These are phyloP conservation scores for Cromileptes altivelis DNA, from an alignment of 2,113 vertebrate genomes.

Conservation along the genomic window DNA sequence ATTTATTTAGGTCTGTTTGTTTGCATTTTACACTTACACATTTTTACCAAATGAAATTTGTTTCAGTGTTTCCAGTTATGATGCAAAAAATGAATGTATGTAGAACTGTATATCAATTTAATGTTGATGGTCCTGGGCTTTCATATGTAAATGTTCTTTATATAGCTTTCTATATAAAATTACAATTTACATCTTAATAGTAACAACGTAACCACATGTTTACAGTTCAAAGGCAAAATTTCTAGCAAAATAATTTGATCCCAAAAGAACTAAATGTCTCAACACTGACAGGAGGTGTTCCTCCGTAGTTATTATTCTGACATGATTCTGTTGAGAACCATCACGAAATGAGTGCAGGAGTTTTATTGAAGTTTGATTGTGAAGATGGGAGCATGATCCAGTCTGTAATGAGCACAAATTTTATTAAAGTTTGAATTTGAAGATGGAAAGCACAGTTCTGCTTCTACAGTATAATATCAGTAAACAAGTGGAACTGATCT, in stretches of 20 bases:
- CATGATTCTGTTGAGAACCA: not conserved
- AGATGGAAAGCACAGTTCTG: not conserved
- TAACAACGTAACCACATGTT: not conserved
- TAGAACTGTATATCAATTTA: too few species aligned
- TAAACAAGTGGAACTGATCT: constrained; percentile 1
- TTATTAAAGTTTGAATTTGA: constrained; percentile 4
- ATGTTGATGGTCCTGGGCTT: not conserved
- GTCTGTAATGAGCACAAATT: not conserved
- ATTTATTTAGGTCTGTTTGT: not conserved
- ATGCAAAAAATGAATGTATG: not conserved
- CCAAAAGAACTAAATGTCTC: not conserved
- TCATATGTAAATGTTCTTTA: not conserved
- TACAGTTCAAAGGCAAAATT: too few species aligned
- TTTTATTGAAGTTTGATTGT: constrained; percentile 1
- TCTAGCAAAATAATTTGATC: not conserved
- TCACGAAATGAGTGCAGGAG: not conserved
- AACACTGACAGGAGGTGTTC: not conserved
- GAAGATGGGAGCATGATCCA: not conserved
- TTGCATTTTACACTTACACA: not conserved
- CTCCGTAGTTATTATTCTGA: not conserved
- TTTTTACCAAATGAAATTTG: not conserved
- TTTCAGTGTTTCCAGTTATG: not conserved
- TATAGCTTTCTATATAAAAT: not conserved
- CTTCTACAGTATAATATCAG: not conserved
- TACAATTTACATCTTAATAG: not conserved